Evolutionary conservation across 2,113 vertebrate species (phyloP), one percentile per base, ranked within the genome.

Genomic region (Barnardius zonarius): DNA sequence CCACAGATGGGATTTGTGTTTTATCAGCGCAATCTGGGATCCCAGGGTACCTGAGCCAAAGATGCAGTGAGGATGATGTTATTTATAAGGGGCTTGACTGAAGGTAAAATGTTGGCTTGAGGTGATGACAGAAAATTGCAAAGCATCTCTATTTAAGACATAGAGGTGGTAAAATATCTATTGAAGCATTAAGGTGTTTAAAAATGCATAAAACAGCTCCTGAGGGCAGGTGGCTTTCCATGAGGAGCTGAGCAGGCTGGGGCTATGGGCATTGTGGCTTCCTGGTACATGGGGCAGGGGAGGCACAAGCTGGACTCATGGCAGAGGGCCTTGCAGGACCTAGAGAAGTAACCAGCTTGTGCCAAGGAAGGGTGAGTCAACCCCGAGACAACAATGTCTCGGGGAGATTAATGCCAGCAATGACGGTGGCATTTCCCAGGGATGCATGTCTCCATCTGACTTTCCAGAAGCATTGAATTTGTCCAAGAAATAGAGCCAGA

Each of bases 221-320:
- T 43, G 5, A 2, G 35, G 57, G 30, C 57, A 68, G 57, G 11
- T 77, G 35, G 11, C 30, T 72, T 67, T 35, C 52, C 23, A 43
- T n/a, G 51, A 85, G 37, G 15, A 52, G n/a, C 0, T 3, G 67
- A 64, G 28, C 17, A 27, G 43, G 51, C 12, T 6, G 10, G 6
- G 61, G 13, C 37, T 31, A 7, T 12, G 55, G 44, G 4, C 9
- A 5, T 17, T 27, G 35, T 83, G 33, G 44, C 62, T 79, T 43
- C 15, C 17, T 2, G 0, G 16, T 11, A 0, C 2, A 11, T 35
- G 48, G 31, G 41, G 13, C 22, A 61, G 19, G 25, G 39, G 2
- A 43, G 30, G 23, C 86, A 44, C 19, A 51, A 14, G 30, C 19
- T 73, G 81, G 28, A 37, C 15, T 81, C 6, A 0, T 8, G 13